phyloP scores from a whole-genome alignment of 2,113 vertebrate species.

The Micronisus gabar region DNA sequence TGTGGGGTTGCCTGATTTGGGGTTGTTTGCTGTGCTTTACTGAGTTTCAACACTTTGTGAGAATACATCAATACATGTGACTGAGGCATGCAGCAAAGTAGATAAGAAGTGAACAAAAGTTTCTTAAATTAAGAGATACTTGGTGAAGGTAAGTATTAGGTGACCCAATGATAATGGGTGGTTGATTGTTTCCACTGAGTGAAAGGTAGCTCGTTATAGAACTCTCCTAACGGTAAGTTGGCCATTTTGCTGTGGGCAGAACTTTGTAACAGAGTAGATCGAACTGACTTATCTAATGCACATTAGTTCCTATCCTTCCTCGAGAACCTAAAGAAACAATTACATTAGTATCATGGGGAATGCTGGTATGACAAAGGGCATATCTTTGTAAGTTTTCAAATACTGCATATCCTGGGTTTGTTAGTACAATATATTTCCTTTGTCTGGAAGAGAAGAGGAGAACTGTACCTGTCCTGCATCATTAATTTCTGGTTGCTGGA shows the following conservation, averaged over 20 bases:
- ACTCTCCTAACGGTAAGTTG: not conserved
- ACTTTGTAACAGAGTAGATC: not conserved
- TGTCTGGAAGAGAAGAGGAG: not conserved
- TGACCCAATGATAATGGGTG: rapidly evolving
- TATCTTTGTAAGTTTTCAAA: not conserved
- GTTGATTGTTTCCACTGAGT: not conserved
- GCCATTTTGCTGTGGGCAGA: not conserved
- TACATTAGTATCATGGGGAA: not conserved
- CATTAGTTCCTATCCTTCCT: not conserved
- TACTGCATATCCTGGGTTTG: not conserved
- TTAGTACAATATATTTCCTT: not conserved
- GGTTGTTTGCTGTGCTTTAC: not conserved
- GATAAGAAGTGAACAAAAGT: not conserved
- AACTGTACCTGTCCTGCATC: not conserved
- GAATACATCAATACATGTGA: not conserved
- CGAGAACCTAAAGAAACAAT: not conserved
- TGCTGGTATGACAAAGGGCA: not conserved
- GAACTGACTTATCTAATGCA: not conserved
- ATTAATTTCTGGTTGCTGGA: not conserved
- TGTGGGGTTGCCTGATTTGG: not conserved
- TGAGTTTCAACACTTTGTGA: not conserved
- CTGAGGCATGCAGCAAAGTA: not conserved
- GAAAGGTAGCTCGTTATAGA: not conserved
- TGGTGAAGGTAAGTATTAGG: not conserved
- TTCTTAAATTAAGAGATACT: not conserved